phyloP scores from a whole-genome alignment of 2,113 vertebrate species.

The Myanophis thanlyinensis region DNA sequence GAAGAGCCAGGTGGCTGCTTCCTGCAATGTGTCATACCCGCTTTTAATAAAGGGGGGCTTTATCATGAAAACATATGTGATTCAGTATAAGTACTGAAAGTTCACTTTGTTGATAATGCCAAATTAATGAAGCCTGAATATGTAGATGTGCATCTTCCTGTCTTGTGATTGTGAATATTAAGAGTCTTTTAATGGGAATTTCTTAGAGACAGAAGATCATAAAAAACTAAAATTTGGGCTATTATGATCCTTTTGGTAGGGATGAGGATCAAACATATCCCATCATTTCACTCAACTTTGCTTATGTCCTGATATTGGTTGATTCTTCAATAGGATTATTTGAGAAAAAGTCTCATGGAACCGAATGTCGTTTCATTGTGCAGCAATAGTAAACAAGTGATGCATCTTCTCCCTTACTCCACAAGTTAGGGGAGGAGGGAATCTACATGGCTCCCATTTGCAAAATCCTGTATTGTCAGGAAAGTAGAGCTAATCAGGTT shows the following conservation, averaged over 20 bases:
- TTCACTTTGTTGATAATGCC: not conserved
- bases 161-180: not conserved
- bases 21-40: not conserved
- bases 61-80: not conserved
- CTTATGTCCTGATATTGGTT: not conserved
- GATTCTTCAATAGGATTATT: not conserved
- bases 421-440: not conserved
- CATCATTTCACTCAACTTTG: not conserved
- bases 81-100: not conserved
- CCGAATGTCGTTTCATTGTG: not conserved
- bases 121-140: not conserved
- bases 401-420: not conserved
- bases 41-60: not conserved
- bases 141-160: too few species aligned
- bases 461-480: not conserved
- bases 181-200: not conserved
- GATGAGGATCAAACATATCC: not conserved
- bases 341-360: not conserved
- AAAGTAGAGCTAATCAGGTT: slow-evolving; percentile 42
- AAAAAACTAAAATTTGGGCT: not conserved
- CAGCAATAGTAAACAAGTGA: not conserved
- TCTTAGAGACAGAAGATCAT: not conserved
- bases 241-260: not conserved
- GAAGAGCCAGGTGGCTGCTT: not conserved
- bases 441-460: not conserved